Evolutionary conservation across 2,113 vertebrate species (phyloP), one percentile per base, ranked within the genome.

Genomic region (Phasianus colchicus): DNA sequence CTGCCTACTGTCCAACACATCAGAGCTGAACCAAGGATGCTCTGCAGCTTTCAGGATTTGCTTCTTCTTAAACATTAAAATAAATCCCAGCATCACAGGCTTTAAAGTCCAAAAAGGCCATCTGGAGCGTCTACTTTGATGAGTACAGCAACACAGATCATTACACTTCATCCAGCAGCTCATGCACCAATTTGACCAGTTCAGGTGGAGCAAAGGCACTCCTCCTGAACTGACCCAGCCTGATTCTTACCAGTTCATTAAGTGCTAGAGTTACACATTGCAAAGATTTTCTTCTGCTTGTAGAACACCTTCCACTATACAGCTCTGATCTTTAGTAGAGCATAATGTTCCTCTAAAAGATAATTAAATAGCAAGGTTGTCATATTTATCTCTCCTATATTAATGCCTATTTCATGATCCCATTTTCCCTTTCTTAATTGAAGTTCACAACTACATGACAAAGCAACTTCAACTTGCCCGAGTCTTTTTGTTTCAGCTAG

Each of bases 291-390:
- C 17, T 20, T 29, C 18, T 77, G 10, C 73, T 81, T 65, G 38
- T 1, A 0, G 43, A 86, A 81, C 13, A n/a, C 5, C 15, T 84
- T 29, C 38, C 38, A 63, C 0, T 4, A n/a, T 16, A 67, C 7
- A 83, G 34, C 13, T 27, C 38, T 30, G 50, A 71, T 66, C 7
- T 36, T 29, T 11, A 89, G 30, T 4, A 86, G 48, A 70, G 73
- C 0, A 1, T 8, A 57, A 66, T 8, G 6, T 12, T 67, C 52
- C 67, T 50, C 40, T 34, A 61, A 89, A 63, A 82, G 30, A 40
- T 42, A 78, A 47, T 16, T 24, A 34, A 86, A 14, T 43, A 61
- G 30, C 43, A 76, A 55, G 6, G 10, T 30, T 76, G 18, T 40
- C 21, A 2, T 27, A 74, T 7, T 12, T 52, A 60, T 43, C 67